phyloP scores from a whole-genome alignment of 2,797 vertebrate genomes.

The Threskiornis aethiopicus region DNA sequence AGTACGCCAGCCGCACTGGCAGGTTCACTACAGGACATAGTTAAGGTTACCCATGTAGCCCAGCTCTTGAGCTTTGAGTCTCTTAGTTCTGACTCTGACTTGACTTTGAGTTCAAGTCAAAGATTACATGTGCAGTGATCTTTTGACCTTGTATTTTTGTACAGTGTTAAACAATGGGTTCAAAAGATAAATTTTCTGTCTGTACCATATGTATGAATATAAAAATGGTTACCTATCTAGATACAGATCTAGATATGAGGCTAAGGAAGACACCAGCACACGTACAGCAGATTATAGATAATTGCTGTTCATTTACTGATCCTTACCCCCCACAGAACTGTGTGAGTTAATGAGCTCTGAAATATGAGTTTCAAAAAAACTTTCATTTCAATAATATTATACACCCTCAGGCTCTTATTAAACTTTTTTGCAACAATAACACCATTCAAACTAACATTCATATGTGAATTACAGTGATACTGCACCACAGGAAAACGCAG shows the following conservation, averaged over 20 bases:
- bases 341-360: constrained; percentile 65
- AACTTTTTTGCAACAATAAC: constrained; percentile 67
- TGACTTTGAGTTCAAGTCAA: background rate
- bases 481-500: constrained; percentile 37
- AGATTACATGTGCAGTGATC: background rate
- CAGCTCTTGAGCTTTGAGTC: background rate
- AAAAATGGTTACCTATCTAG: background rate
- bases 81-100: background rate
- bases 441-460: constrained; percentile 46
- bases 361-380: constrained; percentile 64
- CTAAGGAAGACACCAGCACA: background rate
- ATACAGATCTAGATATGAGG: background rate
- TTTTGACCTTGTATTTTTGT: background rate
- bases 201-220: background rate
- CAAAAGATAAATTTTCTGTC: background rate
- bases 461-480: constrained; percentile 46
- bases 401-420: constrained; percentile 37
- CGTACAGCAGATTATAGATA: constrained; percentile 49
- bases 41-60: background rate
- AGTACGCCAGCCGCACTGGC: fast-evolving
- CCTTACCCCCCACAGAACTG: constrained; percentile 52
- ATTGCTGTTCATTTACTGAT: constrained; percentile 61
- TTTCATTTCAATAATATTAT: constrained; percentile 56
- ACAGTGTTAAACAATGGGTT: background rate
- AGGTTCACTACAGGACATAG: background rate